Conservation (phyloP, 2,888 invertebrate species). For the Eudasyphora cyanicolor region DNA sequence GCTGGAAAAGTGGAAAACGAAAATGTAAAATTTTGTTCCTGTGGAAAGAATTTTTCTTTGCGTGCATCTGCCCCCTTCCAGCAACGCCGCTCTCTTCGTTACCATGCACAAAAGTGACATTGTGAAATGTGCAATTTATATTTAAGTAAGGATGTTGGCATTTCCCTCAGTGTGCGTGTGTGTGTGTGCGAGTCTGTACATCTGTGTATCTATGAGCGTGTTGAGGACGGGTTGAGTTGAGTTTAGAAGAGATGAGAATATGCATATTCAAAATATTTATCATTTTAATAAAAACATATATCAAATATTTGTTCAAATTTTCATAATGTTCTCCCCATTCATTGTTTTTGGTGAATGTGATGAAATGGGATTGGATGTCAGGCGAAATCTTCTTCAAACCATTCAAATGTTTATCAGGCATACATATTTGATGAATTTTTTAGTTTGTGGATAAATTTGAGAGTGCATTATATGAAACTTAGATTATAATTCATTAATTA, state of each 20-base stretch:
- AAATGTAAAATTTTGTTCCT: too few species aligned
- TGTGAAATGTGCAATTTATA: constrained; percentile 47
- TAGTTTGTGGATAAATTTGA: too few species aligned
- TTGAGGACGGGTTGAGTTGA: neutral
- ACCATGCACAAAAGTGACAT: constrained; percentile 53
- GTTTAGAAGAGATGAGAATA: constrained; percentile 20
- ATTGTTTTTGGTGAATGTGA: too few species aligned
- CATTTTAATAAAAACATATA: constrained; percentile 52
- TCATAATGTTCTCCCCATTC: neutral
- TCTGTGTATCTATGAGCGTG: neutral
- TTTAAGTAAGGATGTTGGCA: neutral
- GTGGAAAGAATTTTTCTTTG: too few species aligned
- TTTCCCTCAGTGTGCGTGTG: neutral
- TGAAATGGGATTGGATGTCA: neutral
- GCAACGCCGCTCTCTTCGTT: neutral
- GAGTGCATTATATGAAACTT: too few species aligned
- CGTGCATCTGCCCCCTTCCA: neutral
- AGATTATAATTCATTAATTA: too few species aligned
- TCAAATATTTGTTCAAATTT: constrained; percentile 13
- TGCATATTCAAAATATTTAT: constrained; percentile 61
- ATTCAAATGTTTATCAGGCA: neutral
- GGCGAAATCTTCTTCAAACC: neutral
- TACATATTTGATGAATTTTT: neutral
- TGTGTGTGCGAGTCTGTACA: neutral
- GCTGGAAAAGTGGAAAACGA: too few species aligned